Percentiles rank a stretch among this genome's conserved stretches.
These are phyloP conservation scores for Spea hammondii DNA, from an alignment of 2,797 vertebrate genomes.

Conservation along the genomic window DNA sequence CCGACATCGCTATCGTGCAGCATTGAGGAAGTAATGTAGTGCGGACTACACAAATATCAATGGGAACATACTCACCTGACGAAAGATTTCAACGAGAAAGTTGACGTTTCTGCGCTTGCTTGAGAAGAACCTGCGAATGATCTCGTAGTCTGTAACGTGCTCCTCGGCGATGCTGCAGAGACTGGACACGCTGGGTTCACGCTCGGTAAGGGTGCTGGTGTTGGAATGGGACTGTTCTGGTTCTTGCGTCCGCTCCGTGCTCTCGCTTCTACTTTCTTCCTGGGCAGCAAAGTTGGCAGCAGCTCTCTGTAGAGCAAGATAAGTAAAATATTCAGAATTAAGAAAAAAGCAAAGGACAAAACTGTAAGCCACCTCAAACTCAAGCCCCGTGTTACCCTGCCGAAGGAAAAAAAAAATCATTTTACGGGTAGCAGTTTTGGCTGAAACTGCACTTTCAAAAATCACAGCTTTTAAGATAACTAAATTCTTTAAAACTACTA, in stretches of 20 bases:
- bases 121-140: conserved; percentile 88
- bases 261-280: conserved; percentile 77
- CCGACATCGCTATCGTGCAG: too few species aligned
- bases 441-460: too few species aligned
- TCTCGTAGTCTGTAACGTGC: conserved; percentile 83
- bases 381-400: too few species aligned
- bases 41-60: too few species aligned
- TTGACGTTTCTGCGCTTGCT: conserved; percentile 91
- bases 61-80: conserved; percentile 80
- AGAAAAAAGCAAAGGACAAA: too few species aligned
- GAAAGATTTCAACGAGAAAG: conserved; percentile 97
- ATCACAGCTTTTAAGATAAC: too few species aligned
- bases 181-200: conserved; percentile 96
- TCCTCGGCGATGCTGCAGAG: conserved; percentile 98
- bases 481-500: too few species aligned
- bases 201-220: conserved; percentile 93
- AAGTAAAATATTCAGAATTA: not conserved
- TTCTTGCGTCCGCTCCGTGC: conserved; percentile 72
- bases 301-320: conserved; percentile 75
- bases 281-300: conserved; percentile 89
- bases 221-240: conserved; percentile 96
- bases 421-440: too few species aligned
- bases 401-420: too few species aligned
- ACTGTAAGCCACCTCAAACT: too few species aligned
- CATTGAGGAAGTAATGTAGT: too few species aligned